Conservation (phyloP, 2,113 vertebrate species). For the Morone saxatilis region DNA sequence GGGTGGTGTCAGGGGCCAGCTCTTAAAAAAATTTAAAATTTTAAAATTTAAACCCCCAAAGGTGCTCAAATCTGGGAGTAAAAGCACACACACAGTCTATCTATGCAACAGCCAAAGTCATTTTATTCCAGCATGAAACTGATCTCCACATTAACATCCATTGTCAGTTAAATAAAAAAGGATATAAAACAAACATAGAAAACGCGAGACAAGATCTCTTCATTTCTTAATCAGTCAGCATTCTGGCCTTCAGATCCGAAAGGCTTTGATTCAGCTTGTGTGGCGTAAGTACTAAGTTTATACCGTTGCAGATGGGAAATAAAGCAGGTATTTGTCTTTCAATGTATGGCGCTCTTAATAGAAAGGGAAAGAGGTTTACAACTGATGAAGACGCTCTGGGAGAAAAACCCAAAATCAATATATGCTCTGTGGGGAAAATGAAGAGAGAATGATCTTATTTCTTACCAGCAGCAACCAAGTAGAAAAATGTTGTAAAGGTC, state of each 20-base stretch:
- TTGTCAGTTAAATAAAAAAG: conserved; percentile 76
- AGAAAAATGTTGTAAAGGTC: conserved; percentile 65
- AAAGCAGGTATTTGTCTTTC: conserved; percentile 32
- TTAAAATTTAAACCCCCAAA: no score
- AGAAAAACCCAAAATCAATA: conserved; percentile 72
- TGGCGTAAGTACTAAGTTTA: background rate
- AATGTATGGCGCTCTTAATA: conserved; percentile 39
- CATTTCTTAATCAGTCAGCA: conserved; percentile 5
- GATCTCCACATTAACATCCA: conserved; percentile 67
- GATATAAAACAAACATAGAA: conserved; percentile 76
- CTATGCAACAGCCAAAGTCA: conserved; percentile 51
- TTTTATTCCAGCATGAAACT: conserved; percentile 75
- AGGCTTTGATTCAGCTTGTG: conserved; percentile 35
- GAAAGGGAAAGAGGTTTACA: conserved; percentile 32
- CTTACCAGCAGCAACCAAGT: conserved; percentile 35
- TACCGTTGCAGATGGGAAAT: conserved; percentile 14
- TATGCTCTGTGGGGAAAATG: conserved; percentile 53
- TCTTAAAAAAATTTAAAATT: no score
- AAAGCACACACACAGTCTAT: conserved; percentile 17
- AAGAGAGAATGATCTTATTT: conserved; percentile 63
- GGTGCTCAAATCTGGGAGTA: conserved; percentile 31
- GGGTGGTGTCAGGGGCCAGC: conserved; percentile 27
- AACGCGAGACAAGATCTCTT: conserved; percentile 48
- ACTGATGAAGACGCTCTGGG: conserved; percentile 64
- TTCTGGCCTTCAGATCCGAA: conserved; percentile 33